Conservation (phyloP, 2,888 invertebrate species). For the Stegana nigrithorax region DNA sequence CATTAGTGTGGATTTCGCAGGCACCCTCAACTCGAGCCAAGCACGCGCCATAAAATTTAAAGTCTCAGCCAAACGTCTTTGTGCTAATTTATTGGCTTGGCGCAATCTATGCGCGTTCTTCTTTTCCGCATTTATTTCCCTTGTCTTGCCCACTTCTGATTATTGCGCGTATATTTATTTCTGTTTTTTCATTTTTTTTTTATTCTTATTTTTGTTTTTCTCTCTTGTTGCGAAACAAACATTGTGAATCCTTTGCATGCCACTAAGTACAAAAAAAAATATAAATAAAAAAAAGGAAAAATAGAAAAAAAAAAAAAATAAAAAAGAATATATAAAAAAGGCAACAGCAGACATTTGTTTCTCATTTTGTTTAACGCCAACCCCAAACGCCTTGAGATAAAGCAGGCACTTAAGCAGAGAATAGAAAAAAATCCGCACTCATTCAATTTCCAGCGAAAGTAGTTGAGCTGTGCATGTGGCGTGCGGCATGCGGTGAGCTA, state of each 20-base stretch:
- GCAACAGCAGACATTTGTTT: not conserved
- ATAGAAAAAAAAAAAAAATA: not conserved
- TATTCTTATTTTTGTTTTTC: not conserved
- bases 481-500: not conserved
- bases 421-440: not conserved
- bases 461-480: not conserved
- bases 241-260: not conserved
- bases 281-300: too few relatives aligned
- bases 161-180: constrained; percentile 23
- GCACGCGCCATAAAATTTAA: constrained; percentile 59
- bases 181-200: not conserved
- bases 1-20: not conserved
- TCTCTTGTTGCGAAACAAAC: not conserved
- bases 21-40: not conserved
- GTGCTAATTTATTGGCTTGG: constrained; percentile 25
- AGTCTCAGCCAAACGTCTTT: constrained; percentile 58
- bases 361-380: not conserved
- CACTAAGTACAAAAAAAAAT: not conserved
- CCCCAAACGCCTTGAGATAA: too few relatives aligned
- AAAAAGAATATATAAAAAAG: not conserved
- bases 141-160: constrained; percentile 30
- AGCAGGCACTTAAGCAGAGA: not conserved
- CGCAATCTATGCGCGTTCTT: not conserved
- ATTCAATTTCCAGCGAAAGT: constrained; percentile 9
- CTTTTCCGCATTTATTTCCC: not conserved